Conservation (phyloP, 1,140 invertebrate species). For the Archegozetes longisetosus region DNA sequence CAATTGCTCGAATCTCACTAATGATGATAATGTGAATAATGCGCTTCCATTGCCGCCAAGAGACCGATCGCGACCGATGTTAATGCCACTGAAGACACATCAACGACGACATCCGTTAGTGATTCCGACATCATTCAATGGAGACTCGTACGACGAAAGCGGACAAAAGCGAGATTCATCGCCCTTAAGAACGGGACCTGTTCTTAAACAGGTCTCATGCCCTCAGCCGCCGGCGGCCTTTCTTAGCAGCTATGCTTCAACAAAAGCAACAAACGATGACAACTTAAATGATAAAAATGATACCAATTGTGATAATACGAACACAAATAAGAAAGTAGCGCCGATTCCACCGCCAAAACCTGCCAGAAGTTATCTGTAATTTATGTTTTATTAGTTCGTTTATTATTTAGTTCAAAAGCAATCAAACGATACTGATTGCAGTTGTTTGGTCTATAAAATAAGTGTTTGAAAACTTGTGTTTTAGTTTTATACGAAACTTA, state of each 20-base stretch:
- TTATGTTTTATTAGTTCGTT: neutral
- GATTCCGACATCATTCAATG: constrained; percentile 36
- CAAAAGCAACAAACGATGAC: neutral
- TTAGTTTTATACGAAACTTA: neutral
- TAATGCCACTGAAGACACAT: constrained; percentile 47
- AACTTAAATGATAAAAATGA: neutral
- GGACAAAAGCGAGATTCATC: neutral
- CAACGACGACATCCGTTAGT: constrained; percentile 74
- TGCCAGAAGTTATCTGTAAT: constrained; percentile 18
- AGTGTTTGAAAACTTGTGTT: neutral
- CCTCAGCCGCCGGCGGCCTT: constrained; percentile 19
- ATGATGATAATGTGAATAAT: constrained; percentile 23
- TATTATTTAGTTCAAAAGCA: no score
- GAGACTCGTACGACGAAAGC: neutral
- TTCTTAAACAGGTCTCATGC: constrained; percentile 20
- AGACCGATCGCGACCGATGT: constrained; percentile 49
- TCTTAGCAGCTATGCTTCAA: neutral
- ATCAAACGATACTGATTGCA: no score
- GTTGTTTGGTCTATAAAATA: no score
- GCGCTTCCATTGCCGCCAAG: constrained; percentile 65
- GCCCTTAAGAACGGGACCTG: constrained; percentile 2
- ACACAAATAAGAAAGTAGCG: neutral
- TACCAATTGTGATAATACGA: neutral
- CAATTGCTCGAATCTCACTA: constrained; percentile 8
- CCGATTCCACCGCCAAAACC: constrained; percentile 18